These are phyloP conservation scores for Pachypsylla venusta DNA, from an alignment of 1,140 invertebrate genomes.

Conservation along the genomic window DNA sequence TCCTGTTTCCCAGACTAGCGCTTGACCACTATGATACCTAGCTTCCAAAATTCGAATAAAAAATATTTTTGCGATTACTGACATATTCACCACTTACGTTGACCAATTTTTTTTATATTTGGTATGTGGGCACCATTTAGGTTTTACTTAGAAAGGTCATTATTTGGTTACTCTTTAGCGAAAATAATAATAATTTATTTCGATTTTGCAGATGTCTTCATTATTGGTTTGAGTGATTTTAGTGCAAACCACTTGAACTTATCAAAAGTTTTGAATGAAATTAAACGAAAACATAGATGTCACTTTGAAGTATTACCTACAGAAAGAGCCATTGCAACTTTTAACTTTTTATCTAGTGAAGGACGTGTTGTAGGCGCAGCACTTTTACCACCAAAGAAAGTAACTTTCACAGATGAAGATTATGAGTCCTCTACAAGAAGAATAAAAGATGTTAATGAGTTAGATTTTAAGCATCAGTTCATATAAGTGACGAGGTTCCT, in stretches of 20 bases:
- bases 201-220: conserved; percentile 46
- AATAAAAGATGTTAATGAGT: not conserved
- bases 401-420: conserved; percentile 18
- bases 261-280: conserved; percentile 34
- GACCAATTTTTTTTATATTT: no score
- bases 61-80: no score
- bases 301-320: conserved; percentile 56
- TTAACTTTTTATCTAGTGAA: conserved; percentile 69
- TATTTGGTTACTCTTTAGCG: no score
- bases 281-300: conserved; percentile 41
- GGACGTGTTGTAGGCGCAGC: conserved; percentile 56
- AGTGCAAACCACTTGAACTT: conserved; percentile 27
- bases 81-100: no score
- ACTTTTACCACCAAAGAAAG: conserved; percentile 49
- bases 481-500: no score
- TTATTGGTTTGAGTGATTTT: conserved; percentile 56
- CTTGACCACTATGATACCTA: no score
- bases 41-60: no score
- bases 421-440: not conserved
- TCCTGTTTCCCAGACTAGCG: no score
- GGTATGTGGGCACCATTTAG: no score
- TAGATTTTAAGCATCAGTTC: not conserved
- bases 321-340: conserved; percentile 59
- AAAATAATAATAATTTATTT: conserved; percentile 12
- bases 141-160: no score